These are phyloP conservation scores for Gobio occitaniae DNA, from an alignment of 2,797 vertebrate species.

Conservation along the genomic window DNA sequence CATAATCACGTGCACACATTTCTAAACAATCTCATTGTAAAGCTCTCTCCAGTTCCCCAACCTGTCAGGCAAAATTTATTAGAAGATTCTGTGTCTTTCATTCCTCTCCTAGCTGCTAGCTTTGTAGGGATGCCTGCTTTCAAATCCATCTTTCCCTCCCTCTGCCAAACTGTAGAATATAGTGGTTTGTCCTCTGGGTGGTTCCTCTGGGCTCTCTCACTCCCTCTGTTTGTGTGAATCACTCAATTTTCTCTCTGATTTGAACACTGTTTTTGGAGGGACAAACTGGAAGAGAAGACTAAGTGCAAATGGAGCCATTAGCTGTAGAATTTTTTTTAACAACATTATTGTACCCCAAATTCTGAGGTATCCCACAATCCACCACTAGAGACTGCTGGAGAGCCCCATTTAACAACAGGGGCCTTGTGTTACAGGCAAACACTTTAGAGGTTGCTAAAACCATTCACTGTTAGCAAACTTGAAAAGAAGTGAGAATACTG, in stretches of 20 bases:
- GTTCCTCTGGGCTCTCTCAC: constrained; percentile 27
- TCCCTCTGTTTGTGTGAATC: constrained; percentile 47
- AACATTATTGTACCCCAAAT: not conserved
- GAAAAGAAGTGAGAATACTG: not conserved
- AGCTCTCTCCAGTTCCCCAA: constrained; percentile 41
- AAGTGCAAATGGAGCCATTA: constrained; percentile 28
- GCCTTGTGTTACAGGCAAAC: not conserved
- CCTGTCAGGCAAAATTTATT: constrained; percentile 47
- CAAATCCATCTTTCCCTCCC: constrained; percentile 34
- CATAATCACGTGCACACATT: not conserved
- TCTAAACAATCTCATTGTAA: constrained; percentile 22
- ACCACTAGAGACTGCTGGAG: constrained; percentile 44
- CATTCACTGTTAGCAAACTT: not conserved
- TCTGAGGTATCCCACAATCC: constrained; percentile 30
- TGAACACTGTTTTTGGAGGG: constrained; percentile 10
- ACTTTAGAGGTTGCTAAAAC: not conserved
- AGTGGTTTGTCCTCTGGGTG: constrained; percentile 32
- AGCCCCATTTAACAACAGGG: not conserved
- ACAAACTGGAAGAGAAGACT: constrained; percentile 5
- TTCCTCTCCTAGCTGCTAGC: constrained; percentile 50
- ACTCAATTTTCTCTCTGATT: constrained; percentile 26
- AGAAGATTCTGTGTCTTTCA: constrained; percentile 51
- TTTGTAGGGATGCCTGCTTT: constrained; percentile 50
- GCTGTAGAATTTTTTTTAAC: constrained; percentile 1
- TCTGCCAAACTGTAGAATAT: constrained; percentile 43